Base-by-base conservation (phyloP, 2,113 vertebrate species). In the Pangasianodon gigas region DNA sequence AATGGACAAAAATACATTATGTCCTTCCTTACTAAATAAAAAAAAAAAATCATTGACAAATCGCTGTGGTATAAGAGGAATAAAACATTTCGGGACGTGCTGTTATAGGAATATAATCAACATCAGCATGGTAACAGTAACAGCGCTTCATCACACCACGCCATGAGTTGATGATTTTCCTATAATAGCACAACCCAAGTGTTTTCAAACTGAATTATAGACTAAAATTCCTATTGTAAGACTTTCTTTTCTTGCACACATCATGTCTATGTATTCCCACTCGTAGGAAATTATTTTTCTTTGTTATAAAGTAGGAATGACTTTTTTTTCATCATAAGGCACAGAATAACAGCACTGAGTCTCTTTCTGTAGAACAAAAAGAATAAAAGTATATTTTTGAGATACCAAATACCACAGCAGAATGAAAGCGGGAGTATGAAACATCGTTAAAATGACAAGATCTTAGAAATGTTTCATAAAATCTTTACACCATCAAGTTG, bases 391-490 rank as follows among this genome's bases (percentile, higher is more conserved):
- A 26, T 32, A 24, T 65, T 85, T 85, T 16, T 29, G 21, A 6
- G 26, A 14, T 1, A 9, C n/a, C 37, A 44, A 60, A 24, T 84
- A 26, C 32, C 52, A 58, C n/a, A 4, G 54, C 32, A 1, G 9
- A 41, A 60, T 24, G 32, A 84, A 24, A 84, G 48, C 19, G 1
- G 14, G 41, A 14, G 24, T 62, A 29, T 14, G 41, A 85, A 46
- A 65, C 4, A 3, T 48, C 2, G 5, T 85, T 85, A 51, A 85
- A 67, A 51, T 51, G 84, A 85, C 84, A 85, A 85, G 84, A 85
- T 60, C 60, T 44, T 69, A 4, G 84, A 51, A 85, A 85, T 85
- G 84, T 65, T 85, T 69, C 19, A 67, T 85, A 48, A 85, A 85
- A 85, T 85, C 84, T 67, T 48, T 67, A 48, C 44, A 85, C 58